Conservation (phyloP, 2,113 vertebrate species). For the Plectropomus leopardus region DNA sequence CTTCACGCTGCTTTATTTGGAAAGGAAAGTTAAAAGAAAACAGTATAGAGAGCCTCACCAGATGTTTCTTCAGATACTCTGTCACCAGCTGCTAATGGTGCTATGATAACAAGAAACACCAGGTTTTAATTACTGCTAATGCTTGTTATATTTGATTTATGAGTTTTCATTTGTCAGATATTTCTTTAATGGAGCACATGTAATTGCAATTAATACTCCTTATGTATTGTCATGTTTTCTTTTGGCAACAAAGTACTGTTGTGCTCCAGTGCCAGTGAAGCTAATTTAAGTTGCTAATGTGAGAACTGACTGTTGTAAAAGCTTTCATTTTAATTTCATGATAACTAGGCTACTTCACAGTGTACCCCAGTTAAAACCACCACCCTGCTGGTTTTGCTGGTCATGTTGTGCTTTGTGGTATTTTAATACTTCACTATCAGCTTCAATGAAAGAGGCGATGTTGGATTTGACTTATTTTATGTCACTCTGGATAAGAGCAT, state of each 20-base stretch:
- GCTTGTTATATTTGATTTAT: background rate
- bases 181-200: background rate
- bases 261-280: conserved; percentile 8
- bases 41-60: background rate
- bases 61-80: background rate
- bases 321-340: background rate
- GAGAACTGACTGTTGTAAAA: conserved; percentile 9
- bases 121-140: background rate
- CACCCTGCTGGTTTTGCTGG: conserved; percentile 6
- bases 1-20: background rate
- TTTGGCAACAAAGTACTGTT: background rate
- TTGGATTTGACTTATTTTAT: conserved; percentile 45
- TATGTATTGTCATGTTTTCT: background rate
- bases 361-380: background rate
- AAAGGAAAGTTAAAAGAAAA: background rate
- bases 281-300: background rate
- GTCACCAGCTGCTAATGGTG: background rate
- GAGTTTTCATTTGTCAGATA: background rate
- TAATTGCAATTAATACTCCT: background rate
- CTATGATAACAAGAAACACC: conserved; percentile 3
- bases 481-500: conserved; percentile 44
- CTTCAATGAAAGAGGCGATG: background rate
- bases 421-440: conserved; percentile 23
- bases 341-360: conserved; percentile 12
- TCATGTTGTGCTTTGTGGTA: conserved; percentile 34